phyloP scores from a whole-genome alignment of 2,113 vertebrate species.

The Cyprinodon variegatus region DNA sequence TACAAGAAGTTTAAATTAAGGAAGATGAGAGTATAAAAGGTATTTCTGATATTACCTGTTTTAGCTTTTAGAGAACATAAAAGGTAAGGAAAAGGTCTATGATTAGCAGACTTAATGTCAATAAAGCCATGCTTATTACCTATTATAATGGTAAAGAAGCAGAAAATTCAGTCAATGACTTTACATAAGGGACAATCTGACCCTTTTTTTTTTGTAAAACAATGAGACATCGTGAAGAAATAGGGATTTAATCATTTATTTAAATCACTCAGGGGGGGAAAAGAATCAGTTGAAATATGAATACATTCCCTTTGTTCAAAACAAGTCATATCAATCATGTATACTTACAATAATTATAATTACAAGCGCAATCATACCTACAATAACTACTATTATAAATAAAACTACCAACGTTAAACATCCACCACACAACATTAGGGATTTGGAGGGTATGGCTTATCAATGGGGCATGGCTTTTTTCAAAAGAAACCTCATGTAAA shows the following conservation, averaged over 20 bases:
- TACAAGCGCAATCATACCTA: constrained; percentile 78
- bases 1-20: too few species aligned
- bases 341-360: constrained; percentile 72
- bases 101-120: too few species aligned
- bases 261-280: constrained; percentile 65
- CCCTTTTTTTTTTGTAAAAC: constrained; percentile 8
- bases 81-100: too few species aligned
- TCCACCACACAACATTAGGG: constrained; percentile 75
- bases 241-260: constrained; percentile 74
- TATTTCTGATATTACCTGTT: too few species aligned
- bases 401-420: constrained; percentile 73
- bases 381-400: constrained; percentile 72
- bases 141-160: too few species aligned
- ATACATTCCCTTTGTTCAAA: constrained; percentile 78
- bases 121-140: too few species aligned
- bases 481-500: constrained; percentile 76
- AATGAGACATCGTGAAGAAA: constrained; percentile 24
- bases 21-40: too few species aligned
- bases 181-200: neutral
- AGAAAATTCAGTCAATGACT: neutral
- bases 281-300: constrained; percentile 77
- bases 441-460: constrained; percentile 76
- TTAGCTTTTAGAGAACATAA: too few species aligned
- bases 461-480: constrained; percentile 79
- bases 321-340: constrained; percentile 74